Conservation (phyloP, 2,888 invertebrate genomes). For the Drosophila yooni region DNA sequence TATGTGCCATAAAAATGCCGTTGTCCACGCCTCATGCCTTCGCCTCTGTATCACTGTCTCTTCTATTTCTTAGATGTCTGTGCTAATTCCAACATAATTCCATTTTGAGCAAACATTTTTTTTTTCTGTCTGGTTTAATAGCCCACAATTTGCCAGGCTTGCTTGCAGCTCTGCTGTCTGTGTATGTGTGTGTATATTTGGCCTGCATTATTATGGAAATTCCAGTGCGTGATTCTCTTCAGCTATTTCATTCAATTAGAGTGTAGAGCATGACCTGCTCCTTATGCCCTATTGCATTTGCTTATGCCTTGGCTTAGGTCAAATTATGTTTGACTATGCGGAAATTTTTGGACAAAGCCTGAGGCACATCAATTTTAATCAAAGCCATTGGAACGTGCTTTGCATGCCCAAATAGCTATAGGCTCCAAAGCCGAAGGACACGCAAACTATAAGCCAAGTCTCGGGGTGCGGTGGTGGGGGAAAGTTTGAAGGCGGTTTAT, state of each 20-base stretch:
- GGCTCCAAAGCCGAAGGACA: conserved; percentile 15
- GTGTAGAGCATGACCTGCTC: conserved; percentile 51
- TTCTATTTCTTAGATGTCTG: conserved; percentile 25
- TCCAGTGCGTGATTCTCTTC: conserved; percentile 59
- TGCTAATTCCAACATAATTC: conserved; percentile 71
- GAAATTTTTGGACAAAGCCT: conserved; percentile 73
- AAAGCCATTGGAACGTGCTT: conserved; percentile 69
- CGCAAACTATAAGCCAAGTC: not conserved
- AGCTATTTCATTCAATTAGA: conserved; percentile 74
- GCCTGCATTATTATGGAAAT: conserved; percentile 72
- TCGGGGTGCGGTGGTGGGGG: not conserved
- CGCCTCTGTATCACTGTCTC: not conserved
- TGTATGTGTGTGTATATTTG: conserved; percentile 25
- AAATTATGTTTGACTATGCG: conserved; percentile 78
- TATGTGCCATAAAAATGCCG: conserved; percentile 64
- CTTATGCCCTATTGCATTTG: conserved; percentile 64
- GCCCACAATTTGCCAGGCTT: conserved; percentile 21
- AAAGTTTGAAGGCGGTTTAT: not conserved
- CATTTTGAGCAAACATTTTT: conserved; percentile 41
- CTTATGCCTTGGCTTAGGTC: conserved; percentile 70
- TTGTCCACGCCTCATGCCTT: not conserved
- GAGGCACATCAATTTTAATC: conserved; percentile 75
- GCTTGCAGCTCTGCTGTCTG: conserved; percentile 10
- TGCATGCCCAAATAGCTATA: conserved; percentile 56
- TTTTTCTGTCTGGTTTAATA: conserved; percentile 54